Evolutionary conservation across 2,888 invertebrate genomes (phyloP), one percentile per base, ranked within the genome.

Genomic region (Linnaemya vulpina): DNA sequence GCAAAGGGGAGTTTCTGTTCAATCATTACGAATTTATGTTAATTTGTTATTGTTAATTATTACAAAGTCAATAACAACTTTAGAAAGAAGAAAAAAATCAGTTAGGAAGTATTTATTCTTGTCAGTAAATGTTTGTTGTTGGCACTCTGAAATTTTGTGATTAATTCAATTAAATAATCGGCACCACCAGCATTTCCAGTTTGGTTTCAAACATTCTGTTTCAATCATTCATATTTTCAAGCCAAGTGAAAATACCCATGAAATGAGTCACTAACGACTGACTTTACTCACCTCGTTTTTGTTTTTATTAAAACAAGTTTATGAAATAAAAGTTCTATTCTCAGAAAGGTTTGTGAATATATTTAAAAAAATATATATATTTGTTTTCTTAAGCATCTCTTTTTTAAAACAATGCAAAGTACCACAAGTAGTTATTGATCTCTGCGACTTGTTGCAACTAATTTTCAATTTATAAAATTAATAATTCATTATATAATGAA

Each of bases 391-490:
- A 30, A 7, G 9, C 38, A 20, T 51, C 1, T 30, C 15, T 65
- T 40, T 15, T 40, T 46, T 43, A 55, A 20, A 49, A 49, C 10
- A 62, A 51, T 63, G 22, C 53, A 43, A 43, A 8, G 25, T 8
- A 17, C 10, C 40, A 20, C 30, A 20, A 13, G 49, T 22, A 62
- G 35, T 62, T 74, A 38, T 53, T 75, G 49, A 49, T 58, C 53
- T 35, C 17, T 55, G n/a, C 60, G 74, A 63, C 68, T 49, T 68
- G 35, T 77, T 58, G 49, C 11, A 71, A 62, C 40, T 58, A 25
- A 67, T 67, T 67, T 67, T 49, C 73, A 60, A 65, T 58, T 67
- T 58, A 67, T 67, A 22, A 51, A 49, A 67, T 10, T 10, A 49
- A 38, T 65, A 73, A 73, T 49, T 80, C 40, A 58, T 58, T 8